Evolutionary conservation across 92 coral and sea anemone genomes (phyloP), one percentile per base, ranked within the genome.

Genomic region (Actinostola sp.): DNA sequence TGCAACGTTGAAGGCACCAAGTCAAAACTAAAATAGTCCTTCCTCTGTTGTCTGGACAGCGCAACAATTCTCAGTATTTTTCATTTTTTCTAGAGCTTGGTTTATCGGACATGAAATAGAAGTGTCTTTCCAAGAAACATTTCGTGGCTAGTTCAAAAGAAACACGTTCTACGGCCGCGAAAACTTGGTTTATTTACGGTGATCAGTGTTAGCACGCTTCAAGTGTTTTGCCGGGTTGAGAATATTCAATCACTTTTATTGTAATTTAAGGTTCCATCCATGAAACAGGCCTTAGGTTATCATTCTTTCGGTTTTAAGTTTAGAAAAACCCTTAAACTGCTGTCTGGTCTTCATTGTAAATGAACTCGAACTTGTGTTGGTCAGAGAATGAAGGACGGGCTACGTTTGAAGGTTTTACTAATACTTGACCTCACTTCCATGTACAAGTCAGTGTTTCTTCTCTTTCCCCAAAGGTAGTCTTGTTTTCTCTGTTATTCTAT

Each of bases 161-260:
- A 13, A 58, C 56, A 57, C 66, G 66, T 44, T 58, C 30, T 55
- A 36, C 29, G 24, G 63, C 74, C 74, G 74, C 61, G 74, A 51
- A 68, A 68, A 68, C 74, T 49, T 32, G 61, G 32, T 68, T 68
- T 68, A 68, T 68, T 68, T 68, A 68, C 45, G 45, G 74, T 46
- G 74, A 61, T 59, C 79, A 61, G 68, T 73, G 68, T 39, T 75
- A 63, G 70, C 89, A 90, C 96, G 96, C 92, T 82, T 90, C 71
- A 90, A 69, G 83, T 78, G 92, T 82, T 90, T 87, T 63, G 64
- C 81, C 81, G 81, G 81, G 81, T 63, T 42, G 49, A 42, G 83
- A 77, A 77, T 77, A 77, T 77, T 77, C 75, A 66, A 77, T 77
- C 75, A 77, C 66, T 48, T 67, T 77, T 66, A 55, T 56, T 44